Evolutionary conservation across 1,140 invertebrate species (phyloP).

Genomic region (Pomacea maculata): DNA sequence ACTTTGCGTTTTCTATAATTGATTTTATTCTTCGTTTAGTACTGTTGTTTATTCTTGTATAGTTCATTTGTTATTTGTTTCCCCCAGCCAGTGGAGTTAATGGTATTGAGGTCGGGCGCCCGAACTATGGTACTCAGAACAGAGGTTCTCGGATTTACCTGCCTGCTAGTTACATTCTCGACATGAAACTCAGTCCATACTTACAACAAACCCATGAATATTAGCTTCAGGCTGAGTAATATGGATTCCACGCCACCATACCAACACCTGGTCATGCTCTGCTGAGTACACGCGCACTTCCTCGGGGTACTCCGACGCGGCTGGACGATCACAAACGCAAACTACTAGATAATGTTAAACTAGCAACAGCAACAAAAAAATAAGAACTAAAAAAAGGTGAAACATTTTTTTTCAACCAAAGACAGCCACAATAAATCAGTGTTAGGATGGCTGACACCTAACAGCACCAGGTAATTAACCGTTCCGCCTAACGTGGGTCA

Average conservation of each 20-base stretch:
- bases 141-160: neutral
- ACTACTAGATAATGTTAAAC: too few species aligned
- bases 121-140: neutral
- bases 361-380: too few species aligned
- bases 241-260: conserved; percentile 45
- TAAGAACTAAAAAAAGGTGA: too few species aligned
- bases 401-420: too few species aligned
- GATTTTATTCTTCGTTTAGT: too few species aligned
- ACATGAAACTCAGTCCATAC: neutral
- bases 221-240: conserved; percentile 36
- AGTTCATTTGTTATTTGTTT: too few species aligned
- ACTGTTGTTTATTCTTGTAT: too few species aligned
- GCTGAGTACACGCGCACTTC: conserved; percentile 41
- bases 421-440: too few species aligned
- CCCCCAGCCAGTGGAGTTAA: neutral
- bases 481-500: too few species aligned
- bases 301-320: conserved; percentile 40
- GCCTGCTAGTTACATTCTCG: neutral
- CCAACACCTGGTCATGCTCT: conserved; percentile 29
- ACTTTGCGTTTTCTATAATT: too few species aligned
- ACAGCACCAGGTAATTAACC: too few species aligned
- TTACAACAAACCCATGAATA: conserved; percentile 45
- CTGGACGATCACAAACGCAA: conserved; percentile 21
- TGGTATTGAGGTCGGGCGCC: neutral
- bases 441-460: too few species aligned